Evolutionary conservation across 2,113 vertebrate species (phyloP), one percentile per base, ranked within the genome.

Genomic region (Gallinago undulata): DNA sequence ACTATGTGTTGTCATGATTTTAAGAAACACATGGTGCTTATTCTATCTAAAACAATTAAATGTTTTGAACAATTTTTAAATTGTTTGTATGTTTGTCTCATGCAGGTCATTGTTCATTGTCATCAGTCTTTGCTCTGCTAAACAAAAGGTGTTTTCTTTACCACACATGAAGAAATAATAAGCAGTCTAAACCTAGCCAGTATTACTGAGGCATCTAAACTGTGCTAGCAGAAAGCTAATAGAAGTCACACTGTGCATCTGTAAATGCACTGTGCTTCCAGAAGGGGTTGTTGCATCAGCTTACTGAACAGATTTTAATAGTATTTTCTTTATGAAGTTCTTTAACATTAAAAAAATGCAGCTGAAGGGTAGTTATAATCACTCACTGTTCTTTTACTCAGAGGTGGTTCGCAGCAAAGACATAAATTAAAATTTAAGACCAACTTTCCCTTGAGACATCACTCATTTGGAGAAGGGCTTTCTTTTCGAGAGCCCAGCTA

Each of bases 341-440:
- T 75, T 59, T 48, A 59, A 60, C n/a, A n/a, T 87, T 11, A 48
- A 69, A 85, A 79, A 85, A 53, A 11, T 15, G 35, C 37, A 77
- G 37, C 33, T 79, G 53, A 73, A 85, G 57, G 30, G 68, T 55
- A 24, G 39, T 87, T 87, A 53, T 25, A 59, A 78, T 91, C 62
- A 39, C 41, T 87, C 41, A 62, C 24, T 73, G 31, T 85, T 92
- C 69, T 89, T 89, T 68, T 75, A 63, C 31, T 74, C 64, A 70
- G 53, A 87, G 56, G 47, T 92, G 35, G 41, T 83, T 94, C 25
- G 13, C 55, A 41, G 50, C 45, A 76, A 69, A 62, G 59, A 50
- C 25, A 35, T 82, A 91, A 84, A 85, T 88, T 90, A 90, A 90
- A 84, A 86, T 93, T 80, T 91, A 94, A 73, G 68, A 77, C 41